Conservation (phyloP, 2,113 vertebrate species). For the Serranochromis macrocephalus region DNA sequence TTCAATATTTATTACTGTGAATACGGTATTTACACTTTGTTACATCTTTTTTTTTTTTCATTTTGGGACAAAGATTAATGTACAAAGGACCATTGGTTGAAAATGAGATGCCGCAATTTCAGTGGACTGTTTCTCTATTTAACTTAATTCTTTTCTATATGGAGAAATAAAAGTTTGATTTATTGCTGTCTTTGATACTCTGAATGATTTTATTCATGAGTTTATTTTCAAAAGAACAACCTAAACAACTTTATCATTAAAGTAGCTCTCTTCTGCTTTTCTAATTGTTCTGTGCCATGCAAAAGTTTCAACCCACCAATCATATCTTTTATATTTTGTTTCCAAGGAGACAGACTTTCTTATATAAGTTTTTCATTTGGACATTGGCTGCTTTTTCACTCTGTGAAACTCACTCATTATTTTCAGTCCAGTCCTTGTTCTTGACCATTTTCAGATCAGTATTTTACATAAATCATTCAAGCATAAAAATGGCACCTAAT, state of each 20-base stretch:
- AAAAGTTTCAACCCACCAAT: not conserved
- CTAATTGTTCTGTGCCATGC: not conserved
- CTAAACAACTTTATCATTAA: not conserved
- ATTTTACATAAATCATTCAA: not conserved
- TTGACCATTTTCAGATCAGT: not conserved
- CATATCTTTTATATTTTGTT: not conserved
- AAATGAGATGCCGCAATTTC: constrained; percentile 56
- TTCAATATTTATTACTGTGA: constrained; percentile 97
- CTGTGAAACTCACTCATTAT: not conserved
- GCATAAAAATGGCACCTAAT: not conserved
- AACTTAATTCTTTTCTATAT: constrained; percentile 75
- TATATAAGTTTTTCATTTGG: not conserved
- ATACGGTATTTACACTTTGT: constrained; percentile 88
- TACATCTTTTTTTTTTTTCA: constrained; percentile 68
- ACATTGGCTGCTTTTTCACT: not conserved
- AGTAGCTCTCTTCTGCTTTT: not conserved
- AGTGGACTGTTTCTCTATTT: constrained; percentile 72
- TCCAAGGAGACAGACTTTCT: not conserved
- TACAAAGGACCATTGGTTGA: constrained; percentile 66
- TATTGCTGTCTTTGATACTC: constrained; percentile 42
- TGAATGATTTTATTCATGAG: not conserved
- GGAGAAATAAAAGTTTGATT: constrained; percentile 70
- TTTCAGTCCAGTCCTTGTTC: not conserved
- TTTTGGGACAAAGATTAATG: constrained; percentile 71
- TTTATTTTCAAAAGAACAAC: not conserved